Base-by-base conservation (phyloP, 1,140 invertebrate genomes). In the Pygmarrhopalites habei region DNA sequence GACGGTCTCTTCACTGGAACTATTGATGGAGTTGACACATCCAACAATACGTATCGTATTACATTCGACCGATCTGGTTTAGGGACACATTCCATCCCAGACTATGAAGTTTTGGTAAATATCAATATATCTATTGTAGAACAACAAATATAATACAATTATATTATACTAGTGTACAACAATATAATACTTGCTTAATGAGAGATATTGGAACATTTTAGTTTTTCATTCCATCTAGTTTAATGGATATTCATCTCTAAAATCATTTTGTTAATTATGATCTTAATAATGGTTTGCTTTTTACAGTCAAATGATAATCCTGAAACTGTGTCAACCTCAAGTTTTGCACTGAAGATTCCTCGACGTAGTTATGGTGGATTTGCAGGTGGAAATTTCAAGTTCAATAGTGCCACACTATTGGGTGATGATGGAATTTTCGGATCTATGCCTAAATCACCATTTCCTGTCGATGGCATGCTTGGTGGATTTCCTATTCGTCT, bases 11-110 rank as follows among this genome's bases (percentile, higher is more conserved):
- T 97, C 73, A 94, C 89, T 58, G 96, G 95, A 7, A 89, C 86
- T 43, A 92, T 99, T 65, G 95, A 98, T 78, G 96, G 94, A 39
- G 87, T 98, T n/a, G 93, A 98, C 74, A 95, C 93, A 1, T 88
- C 92, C 3, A 93, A 95, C 74, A 94, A 95, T 73, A 93, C 91
- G n/a, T 99, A 99, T 74, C 82, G 96, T 72, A 92, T 99, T 60
- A 93, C 91, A 1, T 99, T 99, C 79, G 95, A 98, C 75, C 81
- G 93, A 62, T 83, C 85, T 44, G 93, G 92, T 15, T 79, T 98
- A 29, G 95, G 95, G 4, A 96, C 94, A 14, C 92, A 95, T 76
- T 95, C 94, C 58, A 90, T 98, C 59, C 92, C 92, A 19, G 95
- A 98, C 80, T 95, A 87, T 80, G 94, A 97, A 85, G 93, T 98